Evolutionary conservation across 2,888 invertebrate genomes (phyloP).

Genomic region (Melanchra persicariae): DNA sequence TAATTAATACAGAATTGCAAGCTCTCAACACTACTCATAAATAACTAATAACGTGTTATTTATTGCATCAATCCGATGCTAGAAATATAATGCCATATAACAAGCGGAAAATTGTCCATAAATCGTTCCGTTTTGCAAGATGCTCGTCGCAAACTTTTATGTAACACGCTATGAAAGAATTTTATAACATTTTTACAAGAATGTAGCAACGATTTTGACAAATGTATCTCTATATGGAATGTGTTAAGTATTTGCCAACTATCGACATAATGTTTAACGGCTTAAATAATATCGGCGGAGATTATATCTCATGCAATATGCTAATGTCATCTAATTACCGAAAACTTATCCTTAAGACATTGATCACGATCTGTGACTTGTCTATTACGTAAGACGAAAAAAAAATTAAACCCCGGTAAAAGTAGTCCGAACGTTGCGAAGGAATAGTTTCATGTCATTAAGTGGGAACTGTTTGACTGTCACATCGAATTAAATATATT

Average conservation of each 20-base stretch:
- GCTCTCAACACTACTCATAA: slow-evolving; percentile 32
- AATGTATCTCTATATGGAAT: slow-evolving; percentile 52
- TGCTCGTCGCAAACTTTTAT: slow-evolving; percentile 28
- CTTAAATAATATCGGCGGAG: slow-evolving; percentile 55
- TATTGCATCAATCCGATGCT: slow-evolving; percentile 40
- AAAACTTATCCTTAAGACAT: slow-evolving; percentile 86
- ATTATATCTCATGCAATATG: slow-evolving; percentile 79
- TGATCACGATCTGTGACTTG: slow-evolving; percentile 85
- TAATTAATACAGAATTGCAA: slow-evolving; percentile 33
- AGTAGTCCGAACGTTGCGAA: slow-evolving; percentile 77
- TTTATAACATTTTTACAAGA: slow-evolving; percentile 50
- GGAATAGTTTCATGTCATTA: slow-evolving; percentile 67
- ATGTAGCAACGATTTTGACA: slow-evolving; percentile 61
- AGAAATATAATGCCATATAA: slow-evolving; percentile 39
- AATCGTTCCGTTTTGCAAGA: slow-evolving; percentile 49
- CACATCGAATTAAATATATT: background rate
- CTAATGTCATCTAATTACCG: slow-evolving; percentile 87
- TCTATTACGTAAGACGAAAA: slow-evolving; percentile 77
- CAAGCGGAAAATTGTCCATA: slow-evolving; percentile 52
- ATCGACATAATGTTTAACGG: slow-evolving; percentile 56
- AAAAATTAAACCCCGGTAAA: slow-evolving; percentile 78
- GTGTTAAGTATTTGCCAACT: slow-evolving; percentile 61
- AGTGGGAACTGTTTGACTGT: slow-evolving; percentile 53
- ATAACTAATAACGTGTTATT: slow-evolving; percentile 37
- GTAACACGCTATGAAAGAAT: slow-evolving; percentile 46